Base-by-base conservation (phyloP, 2,888 invertebrate genomes). In the Meiosimyza platycephala region DNA sequence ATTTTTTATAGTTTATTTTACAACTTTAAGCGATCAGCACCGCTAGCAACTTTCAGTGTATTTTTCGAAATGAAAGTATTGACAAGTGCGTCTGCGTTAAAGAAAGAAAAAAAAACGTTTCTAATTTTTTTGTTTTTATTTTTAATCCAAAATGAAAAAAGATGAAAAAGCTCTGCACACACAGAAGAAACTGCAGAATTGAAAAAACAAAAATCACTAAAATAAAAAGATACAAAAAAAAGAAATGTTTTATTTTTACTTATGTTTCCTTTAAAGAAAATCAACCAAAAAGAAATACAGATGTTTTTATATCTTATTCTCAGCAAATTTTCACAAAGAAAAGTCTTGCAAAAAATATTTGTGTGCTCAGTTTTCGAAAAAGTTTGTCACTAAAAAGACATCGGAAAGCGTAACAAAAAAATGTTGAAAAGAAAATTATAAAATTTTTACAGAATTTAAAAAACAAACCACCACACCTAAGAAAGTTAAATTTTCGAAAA, bases 191-290 rank as follows among this genome's bases (percentile, higher is more conserved):
- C 52, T 11, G 5, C 22, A 51, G 40, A 40, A 40, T 9, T 40
- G 40, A 9, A 40, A 40, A 40, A 40, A 9, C 40, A 40, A 3
- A 33, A 62, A 65, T 51, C 18, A 63, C 9, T 33, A n/a, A 15
- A 47, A 57, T 47, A 15, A 40, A 47, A 15, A n/a, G 68, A 62
- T 13, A 57, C 12, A 33, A 57, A 67, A 22, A 18, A 63, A 47
- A 47, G 62, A 60, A 13, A 70, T 70, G 6, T 2, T 40, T 68
- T 68, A 68, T 68, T 63, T 70, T 70, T 63, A 63, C 54, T 63
- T 55, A 47, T 63, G 47, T 54, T 57, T 15, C 57, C 22, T 22
- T 59, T 50, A 51, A n/a, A 52, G 40, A 66, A 66, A 40, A 66
- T 66, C 33, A n/a, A 40, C 11, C 28, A 54, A 40, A 54, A 15